These are phyloP conservation scores for Oscheius sp. DNA, from an alignment of 1,140 invertebrate species.

Conservation along the genomic window DNA sequence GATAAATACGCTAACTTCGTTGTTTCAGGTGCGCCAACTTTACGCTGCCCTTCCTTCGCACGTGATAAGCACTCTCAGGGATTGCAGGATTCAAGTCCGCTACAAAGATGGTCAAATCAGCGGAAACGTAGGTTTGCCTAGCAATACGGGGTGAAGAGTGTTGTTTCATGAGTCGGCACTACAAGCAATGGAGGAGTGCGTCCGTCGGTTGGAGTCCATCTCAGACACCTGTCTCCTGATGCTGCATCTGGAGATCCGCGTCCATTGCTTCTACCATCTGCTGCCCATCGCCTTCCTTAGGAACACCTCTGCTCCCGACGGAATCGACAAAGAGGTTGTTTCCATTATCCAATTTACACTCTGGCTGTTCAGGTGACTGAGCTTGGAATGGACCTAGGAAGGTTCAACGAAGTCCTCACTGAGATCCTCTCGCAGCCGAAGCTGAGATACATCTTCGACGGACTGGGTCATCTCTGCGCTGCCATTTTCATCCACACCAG, in stretches of 20 bases:
- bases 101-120: slow-evolving; percentile 28
- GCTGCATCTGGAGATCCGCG: slow-evolving; percentile 84
- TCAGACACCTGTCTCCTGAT: slow-evolving; percentile 84
- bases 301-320: slow-evolving; percentile 66
- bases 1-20: not conserved
- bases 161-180: slow-evolving; percentile 10
- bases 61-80: slow-evolving; percentile 17
- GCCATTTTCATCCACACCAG: slow-evolving; percentile 78
- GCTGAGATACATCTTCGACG: slow-evolving; percentile 88
- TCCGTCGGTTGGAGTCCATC: slow-evolving; percentile 79
- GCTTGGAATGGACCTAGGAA: slow-evolving; percentile 74
- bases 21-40: slow-evolving; percentile 16
- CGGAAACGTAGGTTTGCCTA: slow-evolving; percentile 37
- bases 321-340: slow-evolving; percentile 75
- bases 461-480: slow-evolving; percentile 79
- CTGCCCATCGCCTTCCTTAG: slow-evolving; percentile 69
- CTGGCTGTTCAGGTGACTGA: slow-evolving; percentile 65
- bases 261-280: slow-evolving; percentile 90
- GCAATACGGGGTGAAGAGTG: not conserved
- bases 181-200: slow-evolving; percentile 66
- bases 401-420: slow-evolving; percentile 76
- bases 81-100: slow-evolving; percentile 43
- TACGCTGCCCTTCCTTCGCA: slow-evolving; percentile 10
- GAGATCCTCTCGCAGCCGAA: slow-evolving; percentile 75
- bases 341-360: not conserved